Evolutionary conservation across 2,888 invertebrate genomes (phyloP).

Genomic region (Caenorhabditis sp.): DNA sequence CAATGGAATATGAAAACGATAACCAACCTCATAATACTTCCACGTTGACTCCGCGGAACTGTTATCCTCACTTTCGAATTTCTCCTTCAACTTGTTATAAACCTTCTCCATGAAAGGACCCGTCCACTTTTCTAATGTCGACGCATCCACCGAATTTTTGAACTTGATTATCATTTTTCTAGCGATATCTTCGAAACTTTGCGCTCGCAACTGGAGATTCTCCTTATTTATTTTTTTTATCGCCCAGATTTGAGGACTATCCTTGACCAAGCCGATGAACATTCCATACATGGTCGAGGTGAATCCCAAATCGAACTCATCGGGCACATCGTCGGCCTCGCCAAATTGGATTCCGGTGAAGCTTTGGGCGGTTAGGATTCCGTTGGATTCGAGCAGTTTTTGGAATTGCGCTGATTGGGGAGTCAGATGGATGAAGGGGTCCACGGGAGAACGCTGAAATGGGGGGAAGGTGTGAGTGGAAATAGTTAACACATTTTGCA

Average conservation of each 20-base stretch:
- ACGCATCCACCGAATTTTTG: slow-evolving; percentile 6
- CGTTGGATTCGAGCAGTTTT: slow-evolving; percentile 25
- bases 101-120: slow-evolving; percentile 12
- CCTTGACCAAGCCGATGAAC: slow-evolving; percentile 40
- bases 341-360: not conserved
- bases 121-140: slow-evolving; percentile 13
- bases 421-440: slow-evolving; percentile 30
- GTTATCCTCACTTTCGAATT: slow-evolving; percentile 30
- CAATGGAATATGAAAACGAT: slow-evolving; percentile 1
- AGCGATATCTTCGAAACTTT: slow-evolving; percentile 39
- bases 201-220: not conserved
- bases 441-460: slow-evolving; percentile 42
- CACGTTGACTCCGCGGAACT: slow-evolving; percentile 16
- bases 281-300: slow-evolving; percentile 37
- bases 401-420: slow-evolving; percentile 48
- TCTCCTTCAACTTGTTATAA: slow-evolving; percentile 33
- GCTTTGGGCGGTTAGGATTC: not conserved
- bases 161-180: slow-evolving; percentile 25
- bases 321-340: not conserved
- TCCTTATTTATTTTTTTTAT: not conserved
- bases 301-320: slow-evolving; percentile 47
- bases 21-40: slow-evolving; percentile 45
- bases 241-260: slow-evolving; percentile 52
- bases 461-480: too few relatives aligned
- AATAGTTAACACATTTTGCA: too few relatives aligned